Evolutionary conservation across 2,888 invertebrate genomes (phyloP).

Genomic region (Cecidostiba fungosa): DNA sequence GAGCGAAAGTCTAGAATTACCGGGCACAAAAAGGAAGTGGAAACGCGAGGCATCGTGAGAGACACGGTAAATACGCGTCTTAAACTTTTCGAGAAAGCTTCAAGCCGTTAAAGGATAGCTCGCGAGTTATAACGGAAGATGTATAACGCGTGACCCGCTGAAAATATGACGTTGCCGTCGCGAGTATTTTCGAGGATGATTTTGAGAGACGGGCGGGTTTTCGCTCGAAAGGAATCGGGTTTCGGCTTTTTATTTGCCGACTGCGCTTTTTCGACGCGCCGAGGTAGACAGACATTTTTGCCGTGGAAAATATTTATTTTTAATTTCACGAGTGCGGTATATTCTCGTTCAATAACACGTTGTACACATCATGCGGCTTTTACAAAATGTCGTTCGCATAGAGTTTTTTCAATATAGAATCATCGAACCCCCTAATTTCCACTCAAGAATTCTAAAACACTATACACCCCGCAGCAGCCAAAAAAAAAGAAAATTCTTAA

Average conservation of each 20-base stretch:
- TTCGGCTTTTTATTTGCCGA: background rate
- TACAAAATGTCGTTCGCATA: no score
- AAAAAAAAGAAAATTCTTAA: background rate
- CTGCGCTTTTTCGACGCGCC: no score
- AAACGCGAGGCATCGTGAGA: constrained; percentile 48
- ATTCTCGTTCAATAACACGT: no score
- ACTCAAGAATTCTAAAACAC: background rate
- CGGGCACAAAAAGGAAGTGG: background rate
- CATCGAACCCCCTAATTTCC: background rate
- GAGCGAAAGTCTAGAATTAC: constrained; percentile 31
- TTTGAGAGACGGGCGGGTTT: background rate
- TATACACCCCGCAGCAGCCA: background rate
- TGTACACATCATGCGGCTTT: no score
- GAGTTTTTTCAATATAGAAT: background rate
- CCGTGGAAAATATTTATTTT: no score
- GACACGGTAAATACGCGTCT: constrained; percentile 38
- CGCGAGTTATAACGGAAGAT: constrained; percentile 32
- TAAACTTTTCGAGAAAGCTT: constrained; percentile 62
- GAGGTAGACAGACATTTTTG: no score
- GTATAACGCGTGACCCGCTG: constrained; percentile 32
- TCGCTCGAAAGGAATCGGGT: background rate
- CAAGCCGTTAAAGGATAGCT: constrained; percentile 60
- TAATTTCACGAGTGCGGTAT: no score
- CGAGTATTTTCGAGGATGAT: background rate
- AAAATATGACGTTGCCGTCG: background rate